A percentile compares a stretch with the other conserved stretches of the same genome.
Conservation (phyloP, 2,888 invertebrate species). For the Balanococcus diminutus region DNA sequence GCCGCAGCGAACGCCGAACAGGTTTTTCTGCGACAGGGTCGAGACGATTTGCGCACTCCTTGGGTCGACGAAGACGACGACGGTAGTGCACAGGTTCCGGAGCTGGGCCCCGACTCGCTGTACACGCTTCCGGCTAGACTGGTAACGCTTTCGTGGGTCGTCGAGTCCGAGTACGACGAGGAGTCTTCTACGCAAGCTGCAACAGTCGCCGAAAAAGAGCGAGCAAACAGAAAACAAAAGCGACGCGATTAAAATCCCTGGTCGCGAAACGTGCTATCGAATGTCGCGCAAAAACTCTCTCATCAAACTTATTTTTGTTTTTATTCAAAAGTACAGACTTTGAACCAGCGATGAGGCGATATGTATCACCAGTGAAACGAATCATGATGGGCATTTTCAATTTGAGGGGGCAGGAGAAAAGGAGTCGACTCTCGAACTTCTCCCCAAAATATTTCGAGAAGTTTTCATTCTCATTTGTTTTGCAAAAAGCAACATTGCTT, state of each 20-base stretch:
- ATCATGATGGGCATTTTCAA: too few species aligned
- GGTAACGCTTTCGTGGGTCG: constrained; percentile 18
- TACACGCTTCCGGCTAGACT: neutral
- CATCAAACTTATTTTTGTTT: neutral
- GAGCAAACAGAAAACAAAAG: neutral
- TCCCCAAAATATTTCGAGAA: neutral
- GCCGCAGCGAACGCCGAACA: neutral
- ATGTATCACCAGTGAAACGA: neutral
- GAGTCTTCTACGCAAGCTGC: neutral
- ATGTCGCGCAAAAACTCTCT: neutral
- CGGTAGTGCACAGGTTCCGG: neutral
- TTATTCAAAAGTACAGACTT: neutral
- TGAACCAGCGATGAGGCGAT: neutral
- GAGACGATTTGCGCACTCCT: constrained; percentile 36
- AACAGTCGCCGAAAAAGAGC: neutral
- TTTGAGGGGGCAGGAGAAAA: too few species aligned
- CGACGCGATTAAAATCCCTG: neutral
- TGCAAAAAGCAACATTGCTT: too few species aligned
- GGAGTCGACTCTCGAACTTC: too few species aligned
- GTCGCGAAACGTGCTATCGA: neutral
- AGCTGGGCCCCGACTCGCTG: neutral
- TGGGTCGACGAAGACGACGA: neutral
- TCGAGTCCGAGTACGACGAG: constrained; percentile 15
- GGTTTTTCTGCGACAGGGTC: constrained; percentile 40
- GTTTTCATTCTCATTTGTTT: neutral